Conservation (phyloP, 1,140 invertebrate genomes). For the Magallana gigas region DNA sequence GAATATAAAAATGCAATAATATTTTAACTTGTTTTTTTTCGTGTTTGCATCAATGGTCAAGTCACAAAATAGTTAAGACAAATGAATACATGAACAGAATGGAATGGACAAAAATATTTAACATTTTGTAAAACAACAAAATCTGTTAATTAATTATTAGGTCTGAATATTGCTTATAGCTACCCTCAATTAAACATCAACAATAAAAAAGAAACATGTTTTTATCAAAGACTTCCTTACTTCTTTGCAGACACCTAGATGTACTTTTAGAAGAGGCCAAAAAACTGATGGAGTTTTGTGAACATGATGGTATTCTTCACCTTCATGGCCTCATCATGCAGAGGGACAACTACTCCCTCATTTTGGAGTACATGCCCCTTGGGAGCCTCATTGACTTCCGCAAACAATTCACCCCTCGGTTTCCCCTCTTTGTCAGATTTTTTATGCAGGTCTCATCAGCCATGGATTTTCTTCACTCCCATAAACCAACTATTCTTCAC, state of each 20-base stretch:
- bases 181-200: too few relatives aligned
- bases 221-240: too few relatives aligned
- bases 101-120: too few relatives aligned
- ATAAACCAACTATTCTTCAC: constrained; percentile 60
- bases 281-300: constrained; percentile 50
- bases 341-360: constrained; percentile 60
- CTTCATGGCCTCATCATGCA: constrained; percentile 64
- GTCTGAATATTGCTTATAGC: too few relatives aligned
- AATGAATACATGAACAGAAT: too few relatives aligned
- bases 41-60: too few relatives aligned
- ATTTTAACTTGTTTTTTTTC: too few relatives aligned
- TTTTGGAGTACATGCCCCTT: constrained; percentile 68
- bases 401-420: constrained; percentile 55
- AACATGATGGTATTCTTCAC: constrained; percentile 60
- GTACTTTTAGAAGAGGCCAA: constrained; percentile 57
- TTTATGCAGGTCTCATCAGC: constrained; percentile 55
- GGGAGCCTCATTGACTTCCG: constrained; percentile 61
- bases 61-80: too few relatives aligned
- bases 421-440: constrained; percentile 58
- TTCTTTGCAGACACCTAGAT: constrained; percentile 48
- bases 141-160: too few relatives aligned
- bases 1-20: too few relatives aligned
- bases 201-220: too few relatives aligned
- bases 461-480: constrained; percentile 61
- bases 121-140: too few relatives aligned